These are phyloP conservation scores for Hylomyscus alleni DNA, from an alignment of 2,797 vertebrate genomes.

Conservation along the genomic window DNA sequence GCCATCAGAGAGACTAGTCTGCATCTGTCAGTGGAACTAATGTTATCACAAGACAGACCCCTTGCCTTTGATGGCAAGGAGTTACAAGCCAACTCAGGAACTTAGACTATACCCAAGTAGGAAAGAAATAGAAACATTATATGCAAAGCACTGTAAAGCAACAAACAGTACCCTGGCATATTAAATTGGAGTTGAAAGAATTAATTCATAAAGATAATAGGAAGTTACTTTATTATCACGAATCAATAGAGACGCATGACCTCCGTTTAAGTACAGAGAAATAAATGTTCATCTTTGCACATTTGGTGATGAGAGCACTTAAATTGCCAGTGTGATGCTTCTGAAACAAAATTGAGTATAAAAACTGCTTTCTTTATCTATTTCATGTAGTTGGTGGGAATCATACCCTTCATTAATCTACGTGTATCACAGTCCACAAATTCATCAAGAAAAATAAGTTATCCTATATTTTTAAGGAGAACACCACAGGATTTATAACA, in stretches of 20 bases:
- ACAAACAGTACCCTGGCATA: background rate
- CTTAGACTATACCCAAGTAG: background rate
- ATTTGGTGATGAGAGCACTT: background rate
- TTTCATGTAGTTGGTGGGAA: background rate
- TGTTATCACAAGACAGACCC: background rate
- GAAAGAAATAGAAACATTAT: background rate
- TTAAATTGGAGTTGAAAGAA: background rate
- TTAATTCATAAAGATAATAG: background rate
- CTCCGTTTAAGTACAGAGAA: background rate
- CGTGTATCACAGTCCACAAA: background rate
- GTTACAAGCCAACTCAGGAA: background rate
- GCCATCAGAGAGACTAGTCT: background rate
- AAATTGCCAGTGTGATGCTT: background rate
- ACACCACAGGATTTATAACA: background rate
- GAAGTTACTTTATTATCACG: background rate
- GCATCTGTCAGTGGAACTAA: accelerated
- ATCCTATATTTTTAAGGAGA: background rate
- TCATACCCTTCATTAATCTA: background rate
- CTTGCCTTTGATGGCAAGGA: background rate
- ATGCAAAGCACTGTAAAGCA: background rate
- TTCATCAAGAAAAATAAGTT: constrained; percentile 21
- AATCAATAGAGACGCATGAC: background rate
- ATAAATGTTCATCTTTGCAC: background rate
- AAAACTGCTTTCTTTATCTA: background rate
- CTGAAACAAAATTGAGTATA: background rate